Conservation (phyloP, 1,140 invertebrate species). For the Condylostylus longicornis region DNA sequence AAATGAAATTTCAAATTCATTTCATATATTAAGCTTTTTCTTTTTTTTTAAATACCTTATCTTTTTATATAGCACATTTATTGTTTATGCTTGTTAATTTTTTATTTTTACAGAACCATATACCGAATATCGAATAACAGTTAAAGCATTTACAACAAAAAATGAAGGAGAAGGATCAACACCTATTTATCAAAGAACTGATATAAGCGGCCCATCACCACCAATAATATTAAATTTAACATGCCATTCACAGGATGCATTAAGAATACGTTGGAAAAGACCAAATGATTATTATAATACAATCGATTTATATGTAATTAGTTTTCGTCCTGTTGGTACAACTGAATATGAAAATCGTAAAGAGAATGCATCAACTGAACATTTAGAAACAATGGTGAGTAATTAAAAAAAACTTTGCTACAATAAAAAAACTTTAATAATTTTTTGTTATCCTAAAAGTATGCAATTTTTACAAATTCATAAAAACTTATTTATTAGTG, state of each 20-base stretch:
- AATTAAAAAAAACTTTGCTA: too few relatives aligned
- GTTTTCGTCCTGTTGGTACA: conserved; percentile 43
- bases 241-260: conserved; percentile 57
- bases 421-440: too few relatives aligned
- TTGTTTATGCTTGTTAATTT: too few relatives aligned
- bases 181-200: conserved; percentile 55
- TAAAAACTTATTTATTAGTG: too few relatives aligned
- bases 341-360: conserved; percentile 46
- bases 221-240: conserved; percentile 68
- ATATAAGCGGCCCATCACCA: conserved; percentile 63
- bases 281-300: conserved; percentile 55
- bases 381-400: conserved; percentile 44
- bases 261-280: conserved; percentile 66
- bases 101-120: conserved; percentile 47
- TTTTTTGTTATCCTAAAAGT: too few relatives aligned
- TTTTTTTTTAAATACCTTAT: too few relatives aligned
- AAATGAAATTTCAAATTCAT: too few relatives aligned
- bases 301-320: conserved; percentile 67
- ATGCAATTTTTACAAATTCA: too few relatives aligned
- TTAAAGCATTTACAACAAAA: conserved; percentile 59
- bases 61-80: too few relatives aligned
- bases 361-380: conserved; percentile 40
- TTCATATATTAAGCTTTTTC: too few relatives aligned
- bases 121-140: conserved; percentile 72
- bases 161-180: conserved; percentile 60